Base-by-base conservation (phyloP, 2,888 invertebrate genomes). In the Strigamia maritima region DNA sequence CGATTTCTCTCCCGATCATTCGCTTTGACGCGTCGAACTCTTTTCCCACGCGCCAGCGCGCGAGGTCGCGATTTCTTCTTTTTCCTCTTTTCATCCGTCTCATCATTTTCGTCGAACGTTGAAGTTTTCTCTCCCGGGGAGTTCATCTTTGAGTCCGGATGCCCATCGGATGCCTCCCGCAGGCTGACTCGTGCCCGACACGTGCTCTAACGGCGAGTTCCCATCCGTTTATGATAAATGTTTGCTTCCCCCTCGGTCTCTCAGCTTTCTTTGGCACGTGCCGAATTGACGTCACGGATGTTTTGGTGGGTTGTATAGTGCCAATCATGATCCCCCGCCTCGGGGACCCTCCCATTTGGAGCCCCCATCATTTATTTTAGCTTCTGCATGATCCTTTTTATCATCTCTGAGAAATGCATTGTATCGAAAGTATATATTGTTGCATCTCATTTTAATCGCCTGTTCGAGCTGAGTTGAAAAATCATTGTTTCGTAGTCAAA, bases 1-100 rank as follows among this genome's bases (percentile, higher is more conserved):
- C 97, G 90, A 86, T 95, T 95, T 26, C 96, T 89, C 86, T 97
- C 96, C 79, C 96, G 90, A 85, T 97, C 96, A 85, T 97, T 97
- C 0, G 97, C 97, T 85, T 96, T 96, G 88, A 95, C 90, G 79
- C 96, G 89, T 79, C 95, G 90, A 82, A 92, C 92, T 82, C 92
- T 91, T 86, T 95, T 97, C 81, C 97, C 90, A 83, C 91, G 91
- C 83, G 93, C 87, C 12, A 97, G 84, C 84, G 24, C 86, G 82
- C 12, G 83, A 82, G 78, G 80, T 83, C 83, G 7, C 83, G 81
- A 78, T 83, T 83, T 80, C 81, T 82, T n/a, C 35, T 79, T 79
- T 31, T 79, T 79, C 8, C 16, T 49, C 3, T 49, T 49, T 60
- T 12, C 44, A n/a, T n/a, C n/a, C n/a, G 44, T 8, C 2, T 8